Evolutionary conservation across 2,888 invertebrate species (phyloP), one percentile per base, ranked within the genome.

Genomic region (Troides aeacus): DNA sequence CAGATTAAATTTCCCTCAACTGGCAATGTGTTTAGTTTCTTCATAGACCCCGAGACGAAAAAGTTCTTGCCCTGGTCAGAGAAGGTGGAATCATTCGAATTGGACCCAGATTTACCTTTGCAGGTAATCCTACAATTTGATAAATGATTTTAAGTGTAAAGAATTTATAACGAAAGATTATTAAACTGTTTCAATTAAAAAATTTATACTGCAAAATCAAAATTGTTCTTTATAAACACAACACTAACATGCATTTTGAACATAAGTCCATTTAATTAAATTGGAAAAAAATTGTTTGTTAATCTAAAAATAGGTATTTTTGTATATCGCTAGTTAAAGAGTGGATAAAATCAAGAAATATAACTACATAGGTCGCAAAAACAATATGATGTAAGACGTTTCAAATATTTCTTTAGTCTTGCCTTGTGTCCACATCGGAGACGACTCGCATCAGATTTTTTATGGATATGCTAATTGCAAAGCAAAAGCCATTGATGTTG

Each of bases 21-120:
- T 2, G 97, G 97, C 3, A 97, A 95, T 64, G 95, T 99, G 1
- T 99, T 99, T 84, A 96, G 96, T 79, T 99, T 95, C 87, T 98
- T 95, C 85, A 97, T 99, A 70, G 98, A 99, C 79, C 92, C 94
- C 0, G 97, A 97, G 77, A 95, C 96, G 0, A 98, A 98, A 86
- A 95, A 96, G 78, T 97, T 98, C 80, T 80, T 95, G 50, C 97
- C 97, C 0, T 99, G 99, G 99, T 95, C 95, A 0, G 97, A 98
- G 76, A 94, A 95, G 80, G 95, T 98, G 7, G 94, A 94, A 15
- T 82, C 85, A 24, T 98, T 97, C 84, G 96, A 97, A 76, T 88
- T 98, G 66, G 98, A 99, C 84, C 94, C 95, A 1, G 98, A 98
- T 76, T 87, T 97, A 60, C 98, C 99, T 0, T 87, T 99, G 15